Percentiles rank a stretch among this genome's conserved stretches.
These are phyloP conservation scores for Haemorhous mexicanus DNA, from an alignment of 2,113 vertebrate genomes.

Conservation along the genomic window DNA sequence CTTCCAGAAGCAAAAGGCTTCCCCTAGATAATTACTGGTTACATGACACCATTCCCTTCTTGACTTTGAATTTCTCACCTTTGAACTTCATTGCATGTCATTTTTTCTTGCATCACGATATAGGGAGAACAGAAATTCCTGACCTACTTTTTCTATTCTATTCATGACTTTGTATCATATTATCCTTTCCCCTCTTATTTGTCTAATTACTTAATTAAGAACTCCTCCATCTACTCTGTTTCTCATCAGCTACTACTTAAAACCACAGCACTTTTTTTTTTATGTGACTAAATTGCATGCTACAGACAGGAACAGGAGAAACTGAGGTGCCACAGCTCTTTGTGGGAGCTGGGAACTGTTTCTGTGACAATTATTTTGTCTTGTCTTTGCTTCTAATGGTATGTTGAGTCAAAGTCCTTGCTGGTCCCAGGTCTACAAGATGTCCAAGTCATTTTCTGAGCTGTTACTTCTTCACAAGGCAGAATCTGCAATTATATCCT, in stretches of 20 bases:
- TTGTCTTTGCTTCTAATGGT: background rate
- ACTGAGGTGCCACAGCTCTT: background rate
- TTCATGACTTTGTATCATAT: slow-evolving; percentile 3
- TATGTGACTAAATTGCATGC: background rate
- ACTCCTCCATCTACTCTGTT: slow-evolving; percentile 31
- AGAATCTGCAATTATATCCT: background rate
- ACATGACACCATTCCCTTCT: background rate
- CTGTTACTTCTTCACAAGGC: background rate
- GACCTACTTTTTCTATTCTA: slow-evolving; percentile 39
- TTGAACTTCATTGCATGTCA: slow-evolving; percentile 25
- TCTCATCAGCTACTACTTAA: slow-evolving; percentile 29
- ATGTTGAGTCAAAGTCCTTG: background rate
- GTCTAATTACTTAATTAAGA: slow-evolving; percentile 51
- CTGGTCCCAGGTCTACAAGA: background rate
- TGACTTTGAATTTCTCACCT: slow-evolving; percentile 46
- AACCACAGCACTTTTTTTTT: slow-evolving; percentile 1
- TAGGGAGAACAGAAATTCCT: slow-evolving; percentile 23
- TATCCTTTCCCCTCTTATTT: slow-evolving; percentile 43
- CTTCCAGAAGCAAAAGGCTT: background rate
- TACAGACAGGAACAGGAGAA: background rate
- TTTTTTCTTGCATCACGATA: slow-evolving; percentile 27
- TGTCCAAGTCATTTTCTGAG: background rate
- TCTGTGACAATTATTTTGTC: background rate
- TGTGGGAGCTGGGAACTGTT: background rate
- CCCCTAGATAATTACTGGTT: background rate